Base-by-base conservation (phyloP, 2,797 vertebrate species). In the Neostethus bicornis region DNA sequence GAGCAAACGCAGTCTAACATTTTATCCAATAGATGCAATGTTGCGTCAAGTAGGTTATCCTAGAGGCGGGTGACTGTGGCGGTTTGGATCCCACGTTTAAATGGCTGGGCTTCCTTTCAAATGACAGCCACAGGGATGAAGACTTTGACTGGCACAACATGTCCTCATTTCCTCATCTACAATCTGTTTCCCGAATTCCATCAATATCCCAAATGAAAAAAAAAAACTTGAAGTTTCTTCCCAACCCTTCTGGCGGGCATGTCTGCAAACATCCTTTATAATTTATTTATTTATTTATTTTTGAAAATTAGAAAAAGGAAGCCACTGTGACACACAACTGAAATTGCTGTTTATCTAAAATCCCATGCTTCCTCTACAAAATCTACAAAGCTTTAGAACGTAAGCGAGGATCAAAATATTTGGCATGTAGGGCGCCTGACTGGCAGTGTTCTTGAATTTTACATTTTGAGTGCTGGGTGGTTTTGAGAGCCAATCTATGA, bases 161-260 rank as follows among this genome's bases (percentile, higher is more conserved):
- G 87, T 90, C 87, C 86, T 85, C 73, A 79, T 90, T 88, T 85
- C 76, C 82, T 81, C 70, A 77, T 70, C 69, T 88, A 61, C 72
- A 85, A 89, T 89, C 86, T 89, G 86, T 37, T 89, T 84, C 77
- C 72, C 82, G 44, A 86, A 84, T 86, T 74, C 83, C 73, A 69
- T 62, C 67, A 81, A 82, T 81, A 84, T 61, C 70, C 73, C 50
- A 28, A 70, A 80, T 61, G 29, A 64, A 48, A 82, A 70, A 73
- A 29, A 64, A 48, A 82, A 70, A 73, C 34, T 51, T 20, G 3
- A 62, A 61, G 41, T 63, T 84, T 75, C n/a, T 59, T 43, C 29
- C 39, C 23, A 34, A 25, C 38, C 58, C 55, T 35, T 46, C 70
- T 67, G 66, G 57, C 46, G 16, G 24, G 37, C 24, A 66, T 65